Conservation (phyloP, 2,113 vertebrate species). For the Rhinolophus ferrumequinum region DNA sequence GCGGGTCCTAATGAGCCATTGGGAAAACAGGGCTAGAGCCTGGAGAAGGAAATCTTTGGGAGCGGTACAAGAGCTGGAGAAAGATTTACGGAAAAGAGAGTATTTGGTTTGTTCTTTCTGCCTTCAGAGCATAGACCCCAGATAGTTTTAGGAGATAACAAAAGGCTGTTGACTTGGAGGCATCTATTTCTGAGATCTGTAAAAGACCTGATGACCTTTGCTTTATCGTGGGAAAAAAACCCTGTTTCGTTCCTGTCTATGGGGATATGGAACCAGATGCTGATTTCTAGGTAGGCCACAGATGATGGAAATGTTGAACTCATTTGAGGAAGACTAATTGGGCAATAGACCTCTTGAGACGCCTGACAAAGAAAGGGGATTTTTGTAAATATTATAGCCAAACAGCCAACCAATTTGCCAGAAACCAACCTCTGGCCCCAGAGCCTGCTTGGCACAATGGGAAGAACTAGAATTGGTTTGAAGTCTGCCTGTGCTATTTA, state of each 20-base stretch:
- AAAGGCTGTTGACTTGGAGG: background rate
- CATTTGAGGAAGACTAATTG: constrained; percentile 1
- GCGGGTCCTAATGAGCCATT: background rate
- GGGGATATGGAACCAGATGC: background rate
- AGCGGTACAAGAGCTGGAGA: background rate
- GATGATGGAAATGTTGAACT: background rate
- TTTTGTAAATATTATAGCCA: background rate
- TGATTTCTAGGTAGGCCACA: constrained; percentile 9
- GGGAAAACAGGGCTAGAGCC: background rate
- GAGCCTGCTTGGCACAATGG: background rate
- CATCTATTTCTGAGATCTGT: background rate
- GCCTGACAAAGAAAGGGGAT: constrained; percentile 16
- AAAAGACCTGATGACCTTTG: background rate
- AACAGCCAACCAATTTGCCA: constrained; percentile 2
- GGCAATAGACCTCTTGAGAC: constrained; percentile 14
- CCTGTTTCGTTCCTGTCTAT: background rate
- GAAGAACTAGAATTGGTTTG: background rate
- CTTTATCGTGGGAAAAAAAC: constrained; percentile 46
- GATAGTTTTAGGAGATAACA: background rate
- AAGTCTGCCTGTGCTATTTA: background rate
- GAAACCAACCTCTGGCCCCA: background rate
- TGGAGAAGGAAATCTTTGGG: background rate
- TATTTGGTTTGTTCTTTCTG: constrained; percentile 35
- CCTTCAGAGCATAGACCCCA: background rate
- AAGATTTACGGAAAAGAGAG: background rate